These are phyloP conservation scores for Myotis pilosus DNA, from an alignment of 2,797 vertebrate species.

Conservation along the genomic window DNA sequence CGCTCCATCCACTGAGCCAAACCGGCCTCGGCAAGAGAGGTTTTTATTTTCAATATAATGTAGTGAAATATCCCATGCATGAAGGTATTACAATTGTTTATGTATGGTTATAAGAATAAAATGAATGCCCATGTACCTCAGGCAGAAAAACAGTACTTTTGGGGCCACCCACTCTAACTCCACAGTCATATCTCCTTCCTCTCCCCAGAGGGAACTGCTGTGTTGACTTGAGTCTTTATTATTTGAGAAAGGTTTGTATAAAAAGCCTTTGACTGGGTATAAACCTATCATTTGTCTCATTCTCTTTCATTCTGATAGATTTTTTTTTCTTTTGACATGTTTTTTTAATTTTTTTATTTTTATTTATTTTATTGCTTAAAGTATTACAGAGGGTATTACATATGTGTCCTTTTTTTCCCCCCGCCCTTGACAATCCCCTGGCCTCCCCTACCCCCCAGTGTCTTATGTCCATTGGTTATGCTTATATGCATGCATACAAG, in stretches of 20 bases:
- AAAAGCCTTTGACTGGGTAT: neutral
- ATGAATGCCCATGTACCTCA: neutral
- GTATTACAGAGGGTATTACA: too few relatives aligned
- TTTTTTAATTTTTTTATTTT: neutral
- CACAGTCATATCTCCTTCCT: neutral
- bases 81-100: neutral
- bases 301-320: neutral
- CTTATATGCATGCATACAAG: too few relatives aligned
- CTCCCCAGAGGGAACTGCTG: neutral
- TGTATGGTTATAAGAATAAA: neutral
- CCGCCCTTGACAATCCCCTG: too few relatives aligned
- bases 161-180: neutral
- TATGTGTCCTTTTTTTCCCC: too few relatives aligned
- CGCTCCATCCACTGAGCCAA: too few relatives aligned
- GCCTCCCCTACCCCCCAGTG: too few relatives aligned
- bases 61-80: neutral
- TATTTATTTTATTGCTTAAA: too few relatives aligned
- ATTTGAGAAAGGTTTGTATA: neutral
- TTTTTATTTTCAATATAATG: neutral
- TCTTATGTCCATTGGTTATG: too few relatives aligned
- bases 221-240: neutral
- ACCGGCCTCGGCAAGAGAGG: too few relatives aligned
- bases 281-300: neutral
- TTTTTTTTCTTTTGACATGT: neutral
- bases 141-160: neutral